phyloP scores from a whole-genome alignment of 1,140 invertebrate species.

The Tetramorium alpestre region DNA sequence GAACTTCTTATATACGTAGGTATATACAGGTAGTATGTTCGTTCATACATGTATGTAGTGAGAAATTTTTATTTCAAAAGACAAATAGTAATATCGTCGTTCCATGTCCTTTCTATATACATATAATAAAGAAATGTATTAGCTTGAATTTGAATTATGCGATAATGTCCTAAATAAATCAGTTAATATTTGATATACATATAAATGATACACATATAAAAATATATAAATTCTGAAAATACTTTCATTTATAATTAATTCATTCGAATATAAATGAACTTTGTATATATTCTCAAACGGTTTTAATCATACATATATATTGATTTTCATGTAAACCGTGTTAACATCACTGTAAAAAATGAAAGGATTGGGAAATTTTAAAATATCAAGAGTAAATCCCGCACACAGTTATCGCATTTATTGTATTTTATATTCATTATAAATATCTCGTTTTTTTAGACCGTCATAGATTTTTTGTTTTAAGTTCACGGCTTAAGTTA shows the following conservation, averaged over 20 bases:
- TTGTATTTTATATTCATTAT: conserved; percentile 8
- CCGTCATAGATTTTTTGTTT: not conserved
- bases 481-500: not conserved
- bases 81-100: not conserved
- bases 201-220: no score
- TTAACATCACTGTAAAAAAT: not conserved
- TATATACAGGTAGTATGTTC: not conserved
- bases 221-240: not conserved
- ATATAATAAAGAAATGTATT: not conserved
- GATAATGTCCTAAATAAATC: not conserved
- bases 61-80: not conserved
- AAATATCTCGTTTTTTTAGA: not conserved
- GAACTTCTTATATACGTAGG: not conserved
- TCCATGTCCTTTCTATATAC: not conserved
- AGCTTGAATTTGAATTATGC: not conserved
- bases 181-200: no score
- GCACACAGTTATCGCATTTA: not conserved
- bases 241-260: not conserved
- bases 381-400: not conserved
- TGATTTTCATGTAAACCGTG: not conserved
- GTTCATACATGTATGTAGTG: not conserved
- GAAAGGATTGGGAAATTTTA: not conserved
- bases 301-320: not conserved
- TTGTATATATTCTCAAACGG: not conserved
- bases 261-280: not conserved